Evolutionary conservation across 2,888 invertebrate genomes (phyloP).

Genomic region (Iphiclides podalirius): DNA sequence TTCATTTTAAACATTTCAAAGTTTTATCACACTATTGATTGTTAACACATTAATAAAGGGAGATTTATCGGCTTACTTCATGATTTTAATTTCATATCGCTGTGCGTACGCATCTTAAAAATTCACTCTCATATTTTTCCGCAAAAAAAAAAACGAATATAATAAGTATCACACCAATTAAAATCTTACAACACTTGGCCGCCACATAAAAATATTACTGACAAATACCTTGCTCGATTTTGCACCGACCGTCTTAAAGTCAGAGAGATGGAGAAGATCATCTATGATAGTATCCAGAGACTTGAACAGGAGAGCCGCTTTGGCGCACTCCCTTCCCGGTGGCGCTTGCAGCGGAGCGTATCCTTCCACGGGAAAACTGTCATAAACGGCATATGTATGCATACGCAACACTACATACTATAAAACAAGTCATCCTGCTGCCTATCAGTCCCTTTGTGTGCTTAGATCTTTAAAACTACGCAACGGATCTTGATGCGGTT

Average conservation of each 20-base stretch:
- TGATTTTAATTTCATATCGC: background rate
- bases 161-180: too few relatives aligned
- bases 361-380: slow-evolving; percentile 83
- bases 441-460: too few relatives aligned
- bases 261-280: slow-evolving; percentile 47
- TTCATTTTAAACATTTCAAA: too few relatives aligned
- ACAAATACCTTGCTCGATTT: slow-evolving; percentile 69
- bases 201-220: too few relatives aligned
- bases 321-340: slow-evolving; percentile 51
- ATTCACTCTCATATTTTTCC: too few relatives aligned
- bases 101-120: background rate
- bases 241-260: slow-evolving; percentile 46
- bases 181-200: too few relatives aligned
- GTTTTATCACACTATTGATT: too few relatives aligned
- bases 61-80: background rate
- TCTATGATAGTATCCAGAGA: slow-evolving; percentile 58
- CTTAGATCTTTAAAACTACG: too few relatives aligned
- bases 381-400: background rate
- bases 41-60: too few relatives aligned
- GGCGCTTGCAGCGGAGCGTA: slow-evolving; percentile 83
- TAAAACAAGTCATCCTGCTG: too few relatives aligned
- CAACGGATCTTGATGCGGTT: too few relatives aligned
- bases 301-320: slow-evolving; percentile 57
- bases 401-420: background rate
- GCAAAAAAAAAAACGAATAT: too few relatives aligned